Evolutionary conservation across 2,797 vertebrate species (phyloP), one percentile per base, ranked within the genome.

Genomic region (Luscinia megarhynchos): DNA sequence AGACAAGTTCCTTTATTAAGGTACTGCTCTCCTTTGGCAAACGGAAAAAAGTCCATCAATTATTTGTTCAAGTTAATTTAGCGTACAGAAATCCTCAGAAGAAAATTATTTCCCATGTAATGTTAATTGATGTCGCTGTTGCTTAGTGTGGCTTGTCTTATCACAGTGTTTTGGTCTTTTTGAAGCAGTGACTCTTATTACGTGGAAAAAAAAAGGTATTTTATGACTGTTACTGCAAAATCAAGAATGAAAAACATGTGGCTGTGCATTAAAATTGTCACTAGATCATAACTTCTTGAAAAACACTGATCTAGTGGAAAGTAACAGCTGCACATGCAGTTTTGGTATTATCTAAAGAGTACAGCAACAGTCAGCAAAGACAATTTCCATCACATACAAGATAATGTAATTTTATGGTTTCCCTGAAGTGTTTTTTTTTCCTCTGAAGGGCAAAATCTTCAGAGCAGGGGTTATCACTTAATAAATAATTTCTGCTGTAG

Each of bases 291-390:
- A 58, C 40, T 50, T 90, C 55, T 84, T 83, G 53, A 93, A 93
- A 95, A 97, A 58, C 61, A 95, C 40, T 68, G 83, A 88, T 81
- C 59, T 95, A 94, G 85, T 74, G 89, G 80, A 96, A 94, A 94
- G 30, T 41, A 58, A 38, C 67, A 82, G 57, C 48, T 78, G 76
- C 72, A 88, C 32, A 22, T 64, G 77, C 64, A 82, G 24, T 79
- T 93, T 78, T 88, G 70, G 34, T 24, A 17, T 78, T 67, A 84
- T 32, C 48, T 87, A 87, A 84, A 90, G 79, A 82, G 74, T 43
- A 81, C 3, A 73, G 66, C 36, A 88, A 53, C 32, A 81, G 82
- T 66, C 76, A 92, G 73, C 3, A 13, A 84, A 88, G 63, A 41
- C 19, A 32, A 88, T 94, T 91, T 95, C 92, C 82, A 86, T 81